Evolutionary conservation across 1,140 invertebrate genomes (phyloP), one percentile per base, ranked within the genome.

Genomic region (Drosophila sp.): DNA sequence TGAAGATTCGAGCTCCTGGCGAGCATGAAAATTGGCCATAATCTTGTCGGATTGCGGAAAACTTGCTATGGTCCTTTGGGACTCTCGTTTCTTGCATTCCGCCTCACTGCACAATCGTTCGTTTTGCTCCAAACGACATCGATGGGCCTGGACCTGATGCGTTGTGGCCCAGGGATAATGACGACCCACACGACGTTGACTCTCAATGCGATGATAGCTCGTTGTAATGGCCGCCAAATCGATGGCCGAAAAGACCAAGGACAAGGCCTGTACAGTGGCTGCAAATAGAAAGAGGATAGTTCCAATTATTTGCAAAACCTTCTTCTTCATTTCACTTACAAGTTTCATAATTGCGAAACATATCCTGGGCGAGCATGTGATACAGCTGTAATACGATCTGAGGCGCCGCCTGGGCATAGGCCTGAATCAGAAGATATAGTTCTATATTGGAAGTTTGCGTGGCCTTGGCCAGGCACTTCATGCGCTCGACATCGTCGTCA

Each of bases 171-270:
- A 96, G 8, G 96, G 96, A 90, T 96, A 95, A 82, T 94, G 93
- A 50, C 94, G 93, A 3, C 95, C 95, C 71, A 94, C 94, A n/a
- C 95, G 74, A 76, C 95, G 95, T 92, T 96, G 95, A 70, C 95
- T 94, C 92, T 96, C 95, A 79, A 96, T 96, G 90, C 95, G 93
- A 91, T 96, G 95, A 80, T 96, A 96, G 23, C 93, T 93, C 7
- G 95, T 94, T 10, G 95, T 95, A 35, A 94, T 94, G 64, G 94
- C 93, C 0, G 96, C 94, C 90, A 96, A 92, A 83, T 95, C 93
- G 33, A 95, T 91, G 35, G 95, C 92, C 2, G 95, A 95, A 67
- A 95, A 93, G 3, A 95, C 75, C 35, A 96, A 93, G 66, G 94
- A 95, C 17, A 96, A 83, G 1, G 94, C 91, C 84, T 96, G 95